Evolutionary conservation across 30 jellyfish, hydroid and myxozoan species (phyloP), one percentile per base, ranked within the genome.

Genomic region (Cassiopea xamachana): DNA sequence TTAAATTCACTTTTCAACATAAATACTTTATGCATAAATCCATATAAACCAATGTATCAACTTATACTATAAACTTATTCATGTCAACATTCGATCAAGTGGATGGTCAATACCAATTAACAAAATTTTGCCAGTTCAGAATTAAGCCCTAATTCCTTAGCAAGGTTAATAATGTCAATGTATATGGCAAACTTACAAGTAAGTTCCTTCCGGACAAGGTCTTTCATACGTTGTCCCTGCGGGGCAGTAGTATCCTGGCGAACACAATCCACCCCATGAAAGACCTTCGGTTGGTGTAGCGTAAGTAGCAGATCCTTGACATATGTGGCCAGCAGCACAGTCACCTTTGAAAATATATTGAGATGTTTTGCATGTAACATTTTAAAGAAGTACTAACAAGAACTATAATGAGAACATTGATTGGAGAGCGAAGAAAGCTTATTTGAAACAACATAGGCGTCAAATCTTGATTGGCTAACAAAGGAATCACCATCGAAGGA

Each of bases 191-290:
- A 91, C 97, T 87, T 87, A 93, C 99, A 87, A 77, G 67, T 89
- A 96, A n/a, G 98, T 96, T 39, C 99, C 99, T 81, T 92, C 98
- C 1, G 99, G 99, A 64, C 99, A 96, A 4, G 99, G 97, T 50
- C 89, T 76, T 73, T 96, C 98, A 69, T 51, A 79, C 3, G 98
- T 92, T 39, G 99, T 96, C 59, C 98, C 99, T 46, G 96, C 95
- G 14, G 99, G 99, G 60, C 99, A 96, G 87, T 96, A 96, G 68
- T 64, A 90, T 6, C 99, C 99, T 2, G 97, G 82, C 8, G 92
- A 67, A 68, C 98, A 93, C 16, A 92, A 87, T 55, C 98, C 77
- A 18, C 99, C 99, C 98, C 98, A 96, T 0, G 93, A 70, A 44
- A 91, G 96, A 1, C 97, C 98, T 17, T 92, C 97, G 1, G 96